Evolutionary conservation across 2,113 vertebrate genomes (phyloP).

Genomic region (Stercorarius parasiticus): DNA sequence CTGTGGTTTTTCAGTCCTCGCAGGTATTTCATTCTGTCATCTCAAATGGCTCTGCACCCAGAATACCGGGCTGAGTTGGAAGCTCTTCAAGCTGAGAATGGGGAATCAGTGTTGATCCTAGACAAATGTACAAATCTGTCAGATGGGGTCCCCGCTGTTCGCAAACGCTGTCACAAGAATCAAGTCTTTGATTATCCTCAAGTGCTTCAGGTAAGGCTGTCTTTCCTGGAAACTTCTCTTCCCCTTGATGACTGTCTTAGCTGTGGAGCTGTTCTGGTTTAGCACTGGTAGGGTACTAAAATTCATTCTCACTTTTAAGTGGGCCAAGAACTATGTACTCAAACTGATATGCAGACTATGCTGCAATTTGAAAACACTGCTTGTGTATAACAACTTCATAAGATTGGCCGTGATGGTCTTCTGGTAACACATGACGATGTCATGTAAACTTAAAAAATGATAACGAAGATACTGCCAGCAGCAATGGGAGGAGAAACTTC

Average conservation of each 20-base stretch:
- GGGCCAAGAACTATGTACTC: not conserved
- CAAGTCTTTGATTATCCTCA: conserved; percentile 94
- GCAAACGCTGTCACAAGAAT: conserved; percentile 89
- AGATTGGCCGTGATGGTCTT: not conserved
- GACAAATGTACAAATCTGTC: conserved; percentile 95
- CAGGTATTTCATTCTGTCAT: conserved; percentile 89
- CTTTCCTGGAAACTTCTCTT: not conserved
- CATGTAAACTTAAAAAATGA: not conserved
- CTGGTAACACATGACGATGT: not conserved
- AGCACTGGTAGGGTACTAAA: not conserved
- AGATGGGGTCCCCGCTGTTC: conserved; percentile 76
- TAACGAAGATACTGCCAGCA: not conserved
- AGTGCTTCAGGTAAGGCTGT: conserved; percentile 86
- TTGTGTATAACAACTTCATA: not conserved
- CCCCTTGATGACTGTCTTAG: not conserved
- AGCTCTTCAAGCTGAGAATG: conserved; percentile 87
- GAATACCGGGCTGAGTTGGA: conserved; percentile 90
- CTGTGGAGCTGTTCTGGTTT: not conserved
- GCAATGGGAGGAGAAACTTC: not conserved
- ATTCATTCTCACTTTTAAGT: not conserved
- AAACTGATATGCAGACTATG: not conserved
- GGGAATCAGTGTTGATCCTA: conserved; percentile 85
- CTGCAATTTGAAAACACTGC: not conserved
- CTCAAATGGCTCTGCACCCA: conserved; percentile 88
- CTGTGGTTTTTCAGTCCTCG: conserved; percentile 76